These are phyloP conservation scores for Trialeurodes vaporariorum DNA, from an alignment of 1,140 invertebrate genomes.

Conservation along the genomic window DNA sequence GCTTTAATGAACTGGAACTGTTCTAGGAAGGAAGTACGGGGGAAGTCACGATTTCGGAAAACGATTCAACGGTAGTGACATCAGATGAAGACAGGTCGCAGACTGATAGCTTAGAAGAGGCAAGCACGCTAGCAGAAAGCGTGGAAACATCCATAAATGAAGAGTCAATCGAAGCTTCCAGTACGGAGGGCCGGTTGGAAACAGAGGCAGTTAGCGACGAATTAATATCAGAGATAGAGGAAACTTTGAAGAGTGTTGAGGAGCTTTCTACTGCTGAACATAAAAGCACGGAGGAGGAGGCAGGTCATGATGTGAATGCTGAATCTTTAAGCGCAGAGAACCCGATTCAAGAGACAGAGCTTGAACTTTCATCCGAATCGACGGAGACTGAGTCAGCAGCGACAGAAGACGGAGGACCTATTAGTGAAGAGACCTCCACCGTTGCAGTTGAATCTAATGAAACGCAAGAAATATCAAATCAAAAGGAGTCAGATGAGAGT, in stretches of 20 bases:
- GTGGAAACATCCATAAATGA: neutral
- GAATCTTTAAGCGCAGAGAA: neutral
- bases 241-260: neutral
- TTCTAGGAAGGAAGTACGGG: conserved; percentile 9
- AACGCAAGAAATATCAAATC: no score
- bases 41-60: conserved; percentile 7
- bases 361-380: conserved; percentile 1
- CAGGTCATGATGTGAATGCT: neutral
- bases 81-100: neutral
- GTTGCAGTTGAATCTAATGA: no score
- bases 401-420: no score
- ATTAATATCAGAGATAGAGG: neutral
- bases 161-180: neutral
- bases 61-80: neutral
- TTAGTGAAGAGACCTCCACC: no score
- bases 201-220: neutral
- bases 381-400: conserved; percentile 12
- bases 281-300: neutral
- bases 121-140: neutral
- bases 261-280: neutral
- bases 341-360: conserved; percentile 9
- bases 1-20: no score
- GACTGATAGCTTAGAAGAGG: neutral
- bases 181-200: neutral
- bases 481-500: no score